Percentiles rank a stretch among this genome's conserved stretches.
phyloP scores from a whole-genome alignment of 2,888 invertebrate genomes.

The Aphodius granarius region DNA sequence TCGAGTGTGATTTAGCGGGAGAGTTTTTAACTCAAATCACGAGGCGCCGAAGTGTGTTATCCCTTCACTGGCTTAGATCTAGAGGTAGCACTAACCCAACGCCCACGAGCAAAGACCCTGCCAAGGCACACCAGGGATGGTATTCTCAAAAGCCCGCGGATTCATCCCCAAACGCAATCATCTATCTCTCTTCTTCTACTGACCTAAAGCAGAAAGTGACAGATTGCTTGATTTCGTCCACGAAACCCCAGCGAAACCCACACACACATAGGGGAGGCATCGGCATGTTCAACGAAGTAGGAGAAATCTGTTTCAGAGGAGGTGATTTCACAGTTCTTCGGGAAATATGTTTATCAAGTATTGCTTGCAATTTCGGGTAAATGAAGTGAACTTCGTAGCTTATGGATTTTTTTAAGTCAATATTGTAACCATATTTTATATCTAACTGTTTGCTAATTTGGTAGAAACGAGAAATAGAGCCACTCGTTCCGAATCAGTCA shows the following conservation, averaged over 20 bases:
- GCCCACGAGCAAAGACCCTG: background rate
- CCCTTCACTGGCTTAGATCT: background rate
- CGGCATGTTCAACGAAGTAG: background rate
- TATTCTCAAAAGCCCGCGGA: too few relatives aligned
- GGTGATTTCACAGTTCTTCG: background rate
- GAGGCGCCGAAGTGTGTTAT: conserved; percentile 32
- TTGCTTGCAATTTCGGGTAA: background rate
- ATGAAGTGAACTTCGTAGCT: background rate
- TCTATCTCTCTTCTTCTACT: too few relatives aligned
- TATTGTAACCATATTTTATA: too few relatives aligned
- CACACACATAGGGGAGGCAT: background rate
- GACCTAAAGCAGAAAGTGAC: too few relatives aligned
- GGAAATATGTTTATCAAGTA: background rate
- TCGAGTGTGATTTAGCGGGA: conserved; percentile 34
- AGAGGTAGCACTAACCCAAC: background rate
- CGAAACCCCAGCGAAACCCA: too few relatives aligned
- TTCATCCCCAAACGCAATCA: too few relatives aligned
- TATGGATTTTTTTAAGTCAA: too few relatives aligned
- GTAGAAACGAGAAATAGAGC: too few relatives aligned
- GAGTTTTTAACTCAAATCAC: conserved; percentile 33
- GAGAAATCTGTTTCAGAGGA: background rate
- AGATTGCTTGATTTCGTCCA: too few relatives aligned
- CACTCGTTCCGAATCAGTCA: too few relatives aligned
- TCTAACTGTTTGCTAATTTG: too few relatives aligned
- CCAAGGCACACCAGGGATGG: background rate